These are phyloP conservation scores for Lacanobia oleracea DNA, from an alignment of 2,888 invertebrate species.

Conservation along the genomic window DNA sequence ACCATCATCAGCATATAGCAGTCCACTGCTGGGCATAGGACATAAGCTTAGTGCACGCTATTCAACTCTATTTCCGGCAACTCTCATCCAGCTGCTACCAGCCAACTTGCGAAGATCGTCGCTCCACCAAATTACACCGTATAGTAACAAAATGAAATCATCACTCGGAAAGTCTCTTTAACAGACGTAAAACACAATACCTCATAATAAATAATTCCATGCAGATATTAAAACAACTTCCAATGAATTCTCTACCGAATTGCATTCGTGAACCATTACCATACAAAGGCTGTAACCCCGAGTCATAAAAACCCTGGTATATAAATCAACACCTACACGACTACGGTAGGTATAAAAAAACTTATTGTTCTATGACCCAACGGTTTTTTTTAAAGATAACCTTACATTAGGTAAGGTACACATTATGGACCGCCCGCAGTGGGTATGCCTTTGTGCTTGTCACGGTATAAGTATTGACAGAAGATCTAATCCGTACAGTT, in stretches of 20 bases:
- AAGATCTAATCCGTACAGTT: background rate
- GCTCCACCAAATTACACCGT: too few relatives aligned
- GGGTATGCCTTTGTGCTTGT: slow-evolving; percentile 52
- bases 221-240: slow-evolving; percentile 54
- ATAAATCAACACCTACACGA: slow-evolving; percentile 77
- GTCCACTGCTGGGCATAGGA: too few relatives aligned
- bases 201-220: slow-evolving; percentile 26
- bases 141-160: too few relatives aligned
- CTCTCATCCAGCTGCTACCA: too few relatives aligned
- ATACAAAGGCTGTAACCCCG: slow-evolving; percentile 32
- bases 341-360: slow-evolving; percentile 60
- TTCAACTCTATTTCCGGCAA: too few relatives aligned
- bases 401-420: slow-evolving; percentile 67
- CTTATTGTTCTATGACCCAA: slow-evolving; percentile 69
- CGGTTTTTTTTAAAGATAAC: slow-evolving; percentile 70
- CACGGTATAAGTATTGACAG: background rate
- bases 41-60: too few relatives aligned
- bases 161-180: background rate
- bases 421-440: slow-evolving; percentile 65
- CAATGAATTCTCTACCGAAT: slow-evolving; percentile 42
- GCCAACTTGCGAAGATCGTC: too few relatives aligned
- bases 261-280: slow-evolving; percentile 29
- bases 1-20: too few relatives aligned
- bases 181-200: background rate
- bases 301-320: slow-evolving; percentile 44